Evolutionary conservation across 2,797 vertebrate species (phyloP), one percentile per base, ranked within the genome.

Genomic region (Phalloptychus januarius): DNA sequence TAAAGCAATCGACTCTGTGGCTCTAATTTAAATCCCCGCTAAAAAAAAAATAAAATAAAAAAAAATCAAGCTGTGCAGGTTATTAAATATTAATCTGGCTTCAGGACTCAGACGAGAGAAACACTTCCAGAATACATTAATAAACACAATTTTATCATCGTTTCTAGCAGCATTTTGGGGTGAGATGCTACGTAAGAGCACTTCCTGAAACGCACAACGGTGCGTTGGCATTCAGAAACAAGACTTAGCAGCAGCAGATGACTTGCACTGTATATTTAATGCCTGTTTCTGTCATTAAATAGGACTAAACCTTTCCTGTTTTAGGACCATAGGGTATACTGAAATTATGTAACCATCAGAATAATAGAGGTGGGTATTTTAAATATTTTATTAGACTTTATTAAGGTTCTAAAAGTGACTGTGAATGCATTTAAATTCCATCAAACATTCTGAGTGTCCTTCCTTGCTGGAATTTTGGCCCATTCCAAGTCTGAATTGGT

Each of bases 41-140:
- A 42, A 42, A 42, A 42, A 10, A 40, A 42, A 42, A 42, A 11
- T 10, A 42, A 8, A 3, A 25, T 15, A 45, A 4, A 45, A 23
- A 70, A 42, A 79, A 52, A 40, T 25, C 48, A 44, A 42, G 52
- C 63, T 48, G 45, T n/a, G 44, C 58, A n/a, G 18, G 8, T 33
- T 25, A 52, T 69, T 69, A 76, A 76, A 50, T 58, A 74, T 58
- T 74, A 33, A 69, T 42, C n/a, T 80, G 7, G 61, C 69, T 67
- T 56, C 20, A 71, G 42, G 78, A 58, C n/a, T 79, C 45, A 28
- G 48, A 79, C 20, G 50, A 74, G 38, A 40, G 72, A 58, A 42
- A 44, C 54, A 61, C 73, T 75, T 45, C 40, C 54, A 75, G 42
- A 75, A 61, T 45, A 44, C 8, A 28, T 42, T 74, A 28, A 75